Percentiles rank a stretch among this genome's conserved stretches.
phyloP scores from a whole-genome alignment of 2,113 vertebrate genomes.

The Pseudorasbora parva region DNA sequence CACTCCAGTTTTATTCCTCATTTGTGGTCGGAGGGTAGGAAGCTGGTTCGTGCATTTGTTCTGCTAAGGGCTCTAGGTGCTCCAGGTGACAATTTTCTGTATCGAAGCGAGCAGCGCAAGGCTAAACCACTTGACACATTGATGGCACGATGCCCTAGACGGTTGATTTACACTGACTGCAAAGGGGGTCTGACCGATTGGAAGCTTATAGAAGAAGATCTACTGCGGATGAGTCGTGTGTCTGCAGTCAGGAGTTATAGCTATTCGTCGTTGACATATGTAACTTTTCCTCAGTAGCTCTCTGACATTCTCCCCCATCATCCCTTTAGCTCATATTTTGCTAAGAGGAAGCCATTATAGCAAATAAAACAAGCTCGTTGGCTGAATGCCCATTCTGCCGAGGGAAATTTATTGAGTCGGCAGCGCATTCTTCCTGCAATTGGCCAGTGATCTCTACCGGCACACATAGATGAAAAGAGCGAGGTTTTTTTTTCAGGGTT shows the following conservation, averaged over 20 bases:
- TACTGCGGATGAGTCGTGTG: conserved; percentile 61
- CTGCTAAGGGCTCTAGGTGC: conserved; percentile 2
- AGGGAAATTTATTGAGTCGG: conserved; percentile 63
- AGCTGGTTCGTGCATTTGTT: not conserved
- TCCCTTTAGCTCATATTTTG: conserved; percentile 54
- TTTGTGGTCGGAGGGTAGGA: not conserved
- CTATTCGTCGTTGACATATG: conserved; percentile 59
- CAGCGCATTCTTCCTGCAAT: conserved; percentile 54
- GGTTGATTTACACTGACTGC: conserved; percentile 68
- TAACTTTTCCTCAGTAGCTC: conserved; percentile 58
- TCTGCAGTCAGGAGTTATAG: conserved; percentile 64
- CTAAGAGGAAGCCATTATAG: conserved; percentile 64
- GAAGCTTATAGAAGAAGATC: conserved; percentile 64
- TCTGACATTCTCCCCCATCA: conserved; percentile 22
- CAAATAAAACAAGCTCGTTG: conserved; percentile 66
- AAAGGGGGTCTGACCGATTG: conserved; percentile 57
- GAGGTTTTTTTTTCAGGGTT: not conserved
- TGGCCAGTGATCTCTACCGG: conserved; percentile 43
- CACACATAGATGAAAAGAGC: conserved; percentile 47
- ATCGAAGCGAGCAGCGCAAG: conserved; percentile 8
- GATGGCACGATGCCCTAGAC: conserved; percentile 69
- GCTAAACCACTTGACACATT: conserved; percentile 59
- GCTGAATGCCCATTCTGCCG: conserved; percentile 53
- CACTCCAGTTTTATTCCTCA: not conserved
- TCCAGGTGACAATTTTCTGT: conserved; percentile 28